A percentile compares a stretch with the other conserved stretches of the same genome.
These are phyloP conservation scores for Myotis yumanensis DNA, from an alignment of 2,113 vertebrate genomes.

Conservation along the genomic window DNA sequence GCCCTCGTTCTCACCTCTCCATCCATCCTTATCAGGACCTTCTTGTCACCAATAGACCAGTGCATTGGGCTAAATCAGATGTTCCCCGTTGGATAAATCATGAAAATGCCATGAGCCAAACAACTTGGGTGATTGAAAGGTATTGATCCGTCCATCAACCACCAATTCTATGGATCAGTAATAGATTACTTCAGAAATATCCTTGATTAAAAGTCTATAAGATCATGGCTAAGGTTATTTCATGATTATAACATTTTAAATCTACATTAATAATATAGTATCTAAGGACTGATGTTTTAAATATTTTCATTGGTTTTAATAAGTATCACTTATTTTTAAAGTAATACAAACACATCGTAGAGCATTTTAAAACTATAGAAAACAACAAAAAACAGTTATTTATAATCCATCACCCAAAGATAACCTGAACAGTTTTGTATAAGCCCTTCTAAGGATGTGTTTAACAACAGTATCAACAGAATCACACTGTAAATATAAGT, in stretches of 20 bases:
- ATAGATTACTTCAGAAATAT: neutral
- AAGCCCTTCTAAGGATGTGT: neutral
- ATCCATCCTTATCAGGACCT: constrained; percentile 30
- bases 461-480: neutral
- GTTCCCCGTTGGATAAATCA: neutral
- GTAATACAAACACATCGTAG: neutral
- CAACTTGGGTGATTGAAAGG: neutral
- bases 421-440: neutral
- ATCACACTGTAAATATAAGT: neutral
- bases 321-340: constrained; percentile 26
- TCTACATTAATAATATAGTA: neutral
- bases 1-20: constrained; percentile 78
- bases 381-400: neutral
- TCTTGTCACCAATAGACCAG: constrained; percentile 37
- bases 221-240: constrained; percentile 20
- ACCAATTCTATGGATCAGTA: neutral
- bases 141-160: neutral
- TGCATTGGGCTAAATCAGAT: neutral
- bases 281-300: neutral
- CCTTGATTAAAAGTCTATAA: neutral
- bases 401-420: neutral
- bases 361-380: constrained; percentile 31
- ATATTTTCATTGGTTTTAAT: neutral
- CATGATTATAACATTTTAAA: neutral
- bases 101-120: neutral